Evolutionary conservation across 1,140 invertebrate genomes (phyloP).

Genomic region (Adelges cooleyi): DNA sequence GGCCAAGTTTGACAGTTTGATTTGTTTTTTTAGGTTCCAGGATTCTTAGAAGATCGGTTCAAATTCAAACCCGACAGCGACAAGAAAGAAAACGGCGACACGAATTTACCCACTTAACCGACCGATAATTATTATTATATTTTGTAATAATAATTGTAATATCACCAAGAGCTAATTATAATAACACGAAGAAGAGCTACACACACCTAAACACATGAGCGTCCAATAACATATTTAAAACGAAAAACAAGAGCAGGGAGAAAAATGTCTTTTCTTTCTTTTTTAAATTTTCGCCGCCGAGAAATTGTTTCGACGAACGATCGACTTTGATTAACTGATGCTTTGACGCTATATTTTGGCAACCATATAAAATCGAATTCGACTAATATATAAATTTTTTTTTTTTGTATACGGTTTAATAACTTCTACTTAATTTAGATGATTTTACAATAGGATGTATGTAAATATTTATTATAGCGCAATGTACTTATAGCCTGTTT

Average conservation of each 20-base stretch:
- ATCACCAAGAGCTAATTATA: too few relatives aligned
- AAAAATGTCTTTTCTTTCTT: too few relatives aligned
- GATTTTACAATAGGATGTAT: not conserved
- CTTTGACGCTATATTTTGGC: too few relatives aligned
- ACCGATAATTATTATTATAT: too few relatives aligned
- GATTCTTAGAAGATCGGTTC: slow-evolving; percentile 10
- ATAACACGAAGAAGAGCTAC: too few relatives aligned
- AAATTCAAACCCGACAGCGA: not conserved
- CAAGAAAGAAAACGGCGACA: not conserved
- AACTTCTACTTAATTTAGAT: slow-evolving; percentile 6
- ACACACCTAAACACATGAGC: too few relatives aligned
- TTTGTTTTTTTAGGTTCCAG: not conserved
- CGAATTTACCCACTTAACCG: slow-evolving; percentile 1
- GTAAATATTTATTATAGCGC: not conserved
- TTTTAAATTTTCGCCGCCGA: too few relatives aligned
- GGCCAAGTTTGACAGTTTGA: not conserved
- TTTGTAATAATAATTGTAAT: too few relatives aligned
- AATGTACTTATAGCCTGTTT: not conserved
- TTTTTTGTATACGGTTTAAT: not conserved
- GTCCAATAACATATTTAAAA: too few relatives aligned
- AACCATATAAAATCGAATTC: not conserved
- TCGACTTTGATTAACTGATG: too few relatives aligned
- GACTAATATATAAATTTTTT: slow-evolving; percentile 4
- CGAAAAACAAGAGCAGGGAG: too few relatives aligned
- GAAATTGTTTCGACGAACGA: too few relatives aligned